Base-by-base conservation (phyloP, 2,888 invertebrate species). In the Tachystola acroxantha region DNA sequence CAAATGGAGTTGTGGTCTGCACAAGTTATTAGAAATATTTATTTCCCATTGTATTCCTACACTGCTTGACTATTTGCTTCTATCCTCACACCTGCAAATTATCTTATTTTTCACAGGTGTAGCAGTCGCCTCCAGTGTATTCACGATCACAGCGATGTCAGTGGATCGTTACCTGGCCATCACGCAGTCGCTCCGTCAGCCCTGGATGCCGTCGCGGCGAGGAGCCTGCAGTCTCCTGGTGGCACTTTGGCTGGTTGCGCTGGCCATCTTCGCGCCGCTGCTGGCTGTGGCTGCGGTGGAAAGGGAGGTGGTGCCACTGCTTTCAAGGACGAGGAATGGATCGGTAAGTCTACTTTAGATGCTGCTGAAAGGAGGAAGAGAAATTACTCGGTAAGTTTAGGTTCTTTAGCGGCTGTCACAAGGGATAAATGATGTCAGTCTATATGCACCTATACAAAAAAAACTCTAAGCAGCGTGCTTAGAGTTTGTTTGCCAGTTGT, bases 121-220 rank as follows among this genome's bases (percentile, higher is more conserved):
- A 14, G 91, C 93, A n/a, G 94, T 94, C 2, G 92, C 93, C 0
- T 92, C 93, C 0, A 93, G 93, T 57, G 92, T 94, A 33, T 94
- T 93, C 66, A 94, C 94, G 0, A 93, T 94, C 52, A 92, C 92
- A 1, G 91, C 92, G 0, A 93, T 94, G 92, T 93, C 93, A 3
- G 88, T 94, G 39, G 94, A 94, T 70, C 88, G 94, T 34, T 93
- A 92, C 53, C 67, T 92, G 37, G 94, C 94, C 35, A 94, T 94
- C 60, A 90, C 92, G 16, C 92, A 92, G 61, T 93, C 93, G 0
- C 90, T 94, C 47, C 89, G 91, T 0, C 90, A 93, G 50, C 89
- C 92, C 13, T 90, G 92, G 65, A 89, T 92, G 63, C 92, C 93
- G 39, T 93, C 91, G 38, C 81, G 91, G 16, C 88, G 89, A 7